Base-by-base conservation (phyloP, 30 jellyfish, hydroid and myxozoan species). In the Aurelia aurita region DNA sequence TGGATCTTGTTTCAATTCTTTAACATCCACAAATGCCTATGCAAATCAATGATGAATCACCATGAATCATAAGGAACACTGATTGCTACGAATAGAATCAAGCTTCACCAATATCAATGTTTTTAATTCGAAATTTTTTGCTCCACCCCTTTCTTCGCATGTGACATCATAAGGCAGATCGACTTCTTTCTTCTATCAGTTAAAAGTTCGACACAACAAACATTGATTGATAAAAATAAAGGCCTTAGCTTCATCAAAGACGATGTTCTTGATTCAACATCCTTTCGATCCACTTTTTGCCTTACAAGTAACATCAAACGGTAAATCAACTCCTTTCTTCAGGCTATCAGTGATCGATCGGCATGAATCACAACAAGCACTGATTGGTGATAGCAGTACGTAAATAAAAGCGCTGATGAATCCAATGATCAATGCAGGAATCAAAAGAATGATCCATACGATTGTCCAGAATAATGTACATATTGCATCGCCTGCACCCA, bases 401-500 rank as follows among this genome's bases (percentile, higher is more conserved):
- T 89, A 89, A 15, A 89, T n/a, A 51, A 89, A 64, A 7, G 97
- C 94, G 83, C 94, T 80, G 60, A 89, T 45, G 57, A 89, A 81
- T 10, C 94, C 93, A 45, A 89, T 72, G 0, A 89, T 88, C 18
- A 89, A 43, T 18, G 97, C 80, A 14, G 89, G 80, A 13, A 89
- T 22, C 58, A 82, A 47, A 0, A 82, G 63, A 28, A 89, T 80
- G 57, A 89, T 60, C 97, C 97, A 89, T 15, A 89, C 84, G 11
- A 89, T 22, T n/a, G 94, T 70, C 97, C 97, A 89, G 47, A 89
- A 89, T 29, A 89, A 62, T 8, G 97, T 89, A 25, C 93, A 82
- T 1, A 89, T 46, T 2, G 97, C 97, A 73, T 89, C 97, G 12
- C 94, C 82, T 35, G 93, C 97, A 12, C 97, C 97, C 97, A 89